Base-by-base conservation (phyloP, 2,797 vertebrate species). In the Masticophis lateralis region DNA sequence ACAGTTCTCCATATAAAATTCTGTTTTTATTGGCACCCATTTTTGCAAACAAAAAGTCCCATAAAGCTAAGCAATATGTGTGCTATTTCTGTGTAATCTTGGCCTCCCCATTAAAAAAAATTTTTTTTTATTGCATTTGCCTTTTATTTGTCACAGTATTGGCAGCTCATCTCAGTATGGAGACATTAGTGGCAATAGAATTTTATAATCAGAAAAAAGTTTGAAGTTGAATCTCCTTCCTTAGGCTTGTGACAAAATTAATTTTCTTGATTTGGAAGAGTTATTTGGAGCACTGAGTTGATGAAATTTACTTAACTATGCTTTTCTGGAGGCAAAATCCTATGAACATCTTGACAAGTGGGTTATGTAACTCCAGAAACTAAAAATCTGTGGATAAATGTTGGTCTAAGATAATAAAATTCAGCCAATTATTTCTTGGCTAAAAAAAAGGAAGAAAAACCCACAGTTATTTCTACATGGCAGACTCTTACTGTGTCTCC, bases 271-370 rank as follows among this genome's bases (percentile, higher is more conserved):
- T 66, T 27, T 59, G 59, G 16, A 56, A 83, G 90, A 91, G 57
- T 56, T 86, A 55, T 59, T 91, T 89, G 88, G 90, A 91, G 57
- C 86, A 66, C 87, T 89, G 51, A 27, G 57, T 47, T 93, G 92
- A 88, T 91, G 90, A 91, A 86, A 91, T 91, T 86, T 91, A 93
- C 74, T 93, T 93, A 93, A 93, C 57, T 86, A 13, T 7, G 32
- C 12, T 63, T 89, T 91, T 91, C 90, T 91, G 47, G 32, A 93
- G 83, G 94, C 94, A 91, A 74, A 87, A 92, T 93, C 96, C 95
- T 94, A 93, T 95, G 95, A 96, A 94, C 43, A 95, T 97, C 95
- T 95, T 95, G 92, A 94, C 95, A 96, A 92, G 87, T 92, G 87
- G 79, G 28, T 95, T 97, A 97, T 94, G 91, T 95, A 96, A 96